phyloP scores from a whole-genome alignment of 2,888 invertebrate genomes.

The Hololepta plana region DNA sequence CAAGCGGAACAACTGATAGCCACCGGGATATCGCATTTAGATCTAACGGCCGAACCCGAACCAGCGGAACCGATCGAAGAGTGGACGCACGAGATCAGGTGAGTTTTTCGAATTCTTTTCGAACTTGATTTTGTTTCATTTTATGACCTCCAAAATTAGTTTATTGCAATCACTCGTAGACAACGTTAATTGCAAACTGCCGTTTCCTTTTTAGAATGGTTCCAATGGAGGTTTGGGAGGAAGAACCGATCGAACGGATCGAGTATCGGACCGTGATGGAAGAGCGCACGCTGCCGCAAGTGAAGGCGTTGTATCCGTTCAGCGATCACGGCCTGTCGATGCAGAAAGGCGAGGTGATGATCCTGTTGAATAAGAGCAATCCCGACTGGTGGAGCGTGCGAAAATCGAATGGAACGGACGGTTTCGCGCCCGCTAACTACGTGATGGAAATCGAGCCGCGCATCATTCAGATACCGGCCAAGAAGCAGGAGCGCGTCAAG shows the following conservation, averaged over 20 bases:
- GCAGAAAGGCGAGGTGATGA: slow-evolving; percentile 79
- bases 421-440: slow-evolving; percentile 96
- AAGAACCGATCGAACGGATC: slow-evolving; percentile 69
- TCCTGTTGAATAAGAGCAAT: slow-evolving; percentile 86
- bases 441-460: slow-evolving; percentile 83
- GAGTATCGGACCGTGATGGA: slow-evolving; percentile 77
- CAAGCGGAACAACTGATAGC: slow-evolving; percentile 61
- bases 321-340: slow-evolving; percentile 84
- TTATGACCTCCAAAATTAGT: too few relatives aligned
- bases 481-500: slow-evolving; percentile 72
- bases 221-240: slow-evolving; percentile 85
- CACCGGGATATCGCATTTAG: slow-evolving; percentile 54
- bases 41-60: slow-evolving; percentile 47
- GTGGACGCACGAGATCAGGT: slow-evolving; percentile 8
- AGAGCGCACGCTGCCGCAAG: slow-evolving; percentile 75
- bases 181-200: neutral
- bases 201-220: slow-evolving; percentile 42
- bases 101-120: slow-evolving; percentile 1
- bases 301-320: slow-evolving; percentile 74
- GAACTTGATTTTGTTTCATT: too few relatives aligned
- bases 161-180: slow-evolving; percentile 1
- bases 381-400: slow-evolving; percentile 99
- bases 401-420: slow-evolving; percentile 79
- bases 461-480: slow-evolving; percentile 65
- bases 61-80: slow-evolving; percentile 42